These are phyloP conservation scores for Branchellion lobata DNA, from an alignment of 2,888 invertebrate genomes.

Conservation along the genomic window DNA sequence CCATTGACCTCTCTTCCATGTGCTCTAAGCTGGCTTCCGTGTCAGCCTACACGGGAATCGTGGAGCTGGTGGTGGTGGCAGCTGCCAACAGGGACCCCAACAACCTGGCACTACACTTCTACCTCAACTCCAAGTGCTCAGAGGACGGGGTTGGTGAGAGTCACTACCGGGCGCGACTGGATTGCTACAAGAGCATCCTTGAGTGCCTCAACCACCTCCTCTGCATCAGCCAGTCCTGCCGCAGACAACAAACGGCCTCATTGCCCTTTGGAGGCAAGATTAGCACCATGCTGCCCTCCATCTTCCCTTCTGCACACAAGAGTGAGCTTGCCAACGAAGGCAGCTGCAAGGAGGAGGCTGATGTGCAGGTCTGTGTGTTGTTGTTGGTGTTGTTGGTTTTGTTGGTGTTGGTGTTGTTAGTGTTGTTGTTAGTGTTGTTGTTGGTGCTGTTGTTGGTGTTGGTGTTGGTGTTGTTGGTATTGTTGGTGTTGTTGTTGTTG, in stretches of 20 bases:
- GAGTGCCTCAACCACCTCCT: constrained; percentile 66
- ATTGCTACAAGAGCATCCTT: constrained; percentile 83
- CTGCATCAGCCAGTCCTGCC: constrained; percentile 47
- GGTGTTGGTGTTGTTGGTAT: too few relatives aligned
- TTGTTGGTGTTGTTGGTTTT: neutral
- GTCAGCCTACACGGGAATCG: constrained; percentile 79
- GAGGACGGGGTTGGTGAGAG: constrained; percentile 81
- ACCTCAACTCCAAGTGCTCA: constrained; percentile 77
- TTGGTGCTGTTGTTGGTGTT: too few relatives aligned
- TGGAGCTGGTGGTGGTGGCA: constrained; percentile 81
- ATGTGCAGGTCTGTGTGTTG: constrained; percentile 48
- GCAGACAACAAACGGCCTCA: neutral
- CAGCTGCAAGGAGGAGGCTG: constrained; percentile 58
- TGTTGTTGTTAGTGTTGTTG: too few relatives aligned
- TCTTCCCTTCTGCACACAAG: constrained; percentile 21
- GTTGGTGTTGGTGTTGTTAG: neutral
- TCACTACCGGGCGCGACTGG: constrained; percentile 67
- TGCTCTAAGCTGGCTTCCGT: constrained; percentile 79
- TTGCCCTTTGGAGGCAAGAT: neutral
- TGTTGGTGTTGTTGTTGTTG: too few relatives aligned
- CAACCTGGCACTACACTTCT: constrained; percentile 81
- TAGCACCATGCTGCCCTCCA: constrained; percentile 12
- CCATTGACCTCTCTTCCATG: constrained; percentile 79
- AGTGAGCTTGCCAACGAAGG: constrained; percentile 56
- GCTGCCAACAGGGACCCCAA: constrained; percentile 84